Conservation (phyloP, 2,113 vertebrate genomes). For the Xerus inauris region DNA sequence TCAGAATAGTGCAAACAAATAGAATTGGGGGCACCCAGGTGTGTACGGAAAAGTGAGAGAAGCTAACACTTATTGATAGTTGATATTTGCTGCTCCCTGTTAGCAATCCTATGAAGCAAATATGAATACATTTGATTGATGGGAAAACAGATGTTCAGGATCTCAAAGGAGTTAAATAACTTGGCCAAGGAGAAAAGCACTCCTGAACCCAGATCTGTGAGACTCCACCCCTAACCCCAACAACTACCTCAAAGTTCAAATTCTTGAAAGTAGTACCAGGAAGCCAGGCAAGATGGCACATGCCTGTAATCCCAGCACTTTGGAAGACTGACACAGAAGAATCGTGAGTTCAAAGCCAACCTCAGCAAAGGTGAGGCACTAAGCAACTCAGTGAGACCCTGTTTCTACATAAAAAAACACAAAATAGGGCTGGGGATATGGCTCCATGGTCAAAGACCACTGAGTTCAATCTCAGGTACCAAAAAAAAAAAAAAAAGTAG, state of each 20-base stretch:
- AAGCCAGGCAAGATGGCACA: no score
- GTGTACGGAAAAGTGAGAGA: not conserved
- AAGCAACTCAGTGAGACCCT: no score
- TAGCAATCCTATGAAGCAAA: not conserved
- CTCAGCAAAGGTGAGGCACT: no score
- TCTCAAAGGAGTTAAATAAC: not conserved
- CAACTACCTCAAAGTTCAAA: not conserved
- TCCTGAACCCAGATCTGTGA: not conserved
- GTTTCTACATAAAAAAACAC: no score
- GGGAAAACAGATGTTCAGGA: not conserved
- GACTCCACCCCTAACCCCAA: not conserved
- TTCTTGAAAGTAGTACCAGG: not conserved
- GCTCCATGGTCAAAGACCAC: no score
- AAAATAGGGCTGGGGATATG: no score
- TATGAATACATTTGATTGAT: not conserved
- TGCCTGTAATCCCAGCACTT: no score
- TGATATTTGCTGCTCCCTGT: not conserved
- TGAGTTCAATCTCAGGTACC: no score
- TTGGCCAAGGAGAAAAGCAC: not conserved
- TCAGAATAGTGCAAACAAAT: constrained; percentile 15
- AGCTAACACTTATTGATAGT: not conserved
- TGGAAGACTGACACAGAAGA: no score
- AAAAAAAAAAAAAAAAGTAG: no score
- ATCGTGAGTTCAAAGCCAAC: no score
- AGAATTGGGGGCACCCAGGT: not conserved